These are phyloP conservation scores for Limnephilus marmoratus DNA, from an alignment of 2,888 invertebrate genomes.

Conservation along the genomic window DNA sequence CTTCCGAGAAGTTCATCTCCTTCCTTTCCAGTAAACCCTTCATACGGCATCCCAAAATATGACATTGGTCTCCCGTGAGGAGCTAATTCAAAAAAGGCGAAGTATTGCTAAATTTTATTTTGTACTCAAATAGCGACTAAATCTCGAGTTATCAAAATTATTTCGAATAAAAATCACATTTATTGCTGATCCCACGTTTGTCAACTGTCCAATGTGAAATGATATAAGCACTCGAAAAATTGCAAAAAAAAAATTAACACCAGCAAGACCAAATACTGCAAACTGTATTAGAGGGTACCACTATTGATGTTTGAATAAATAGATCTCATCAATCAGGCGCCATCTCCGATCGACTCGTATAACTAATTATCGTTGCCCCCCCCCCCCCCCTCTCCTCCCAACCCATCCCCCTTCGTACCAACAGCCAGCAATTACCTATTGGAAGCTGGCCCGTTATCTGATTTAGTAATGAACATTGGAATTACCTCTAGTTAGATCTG, in stretches of 20 bases:
- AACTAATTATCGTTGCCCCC: background rate
- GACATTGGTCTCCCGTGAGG: no score
- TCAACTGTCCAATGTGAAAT: no score
- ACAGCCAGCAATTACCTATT: background rate
- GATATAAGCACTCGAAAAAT: background rate
- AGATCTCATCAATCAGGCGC: constrained; percentile 10
- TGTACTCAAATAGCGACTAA: no score
- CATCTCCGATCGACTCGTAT: constrained; percentile 6
- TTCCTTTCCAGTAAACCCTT: no score
- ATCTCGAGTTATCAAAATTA: no score
- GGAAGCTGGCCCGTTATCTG: constrained; percentile 3
- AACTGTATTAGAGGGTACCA: background rate
- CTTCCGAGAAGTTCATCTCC: no score
- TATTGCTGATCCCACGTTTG: no score
- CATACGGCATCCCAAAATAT: no score
- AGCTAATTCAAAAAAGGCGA: no score
- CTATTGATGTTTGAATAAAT: background rate
- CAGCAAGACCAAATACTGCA: background rate
- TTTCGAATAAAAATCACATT: no score
- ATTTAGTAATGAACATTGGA: constrained; percentile 9
- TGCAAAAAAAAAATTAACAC: background rate
- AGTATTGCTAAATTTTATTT: no score
- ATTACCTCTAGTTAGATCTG: background rate
- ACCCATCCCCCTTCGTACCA: background rate
- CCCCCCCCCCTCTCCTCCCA: background rate